Percentiles rank a stretch among this genome's conserved stretches.
Conservation (phyloP, 1,140 invertebrate genomes). For the Nephila pilipes region DNA sequence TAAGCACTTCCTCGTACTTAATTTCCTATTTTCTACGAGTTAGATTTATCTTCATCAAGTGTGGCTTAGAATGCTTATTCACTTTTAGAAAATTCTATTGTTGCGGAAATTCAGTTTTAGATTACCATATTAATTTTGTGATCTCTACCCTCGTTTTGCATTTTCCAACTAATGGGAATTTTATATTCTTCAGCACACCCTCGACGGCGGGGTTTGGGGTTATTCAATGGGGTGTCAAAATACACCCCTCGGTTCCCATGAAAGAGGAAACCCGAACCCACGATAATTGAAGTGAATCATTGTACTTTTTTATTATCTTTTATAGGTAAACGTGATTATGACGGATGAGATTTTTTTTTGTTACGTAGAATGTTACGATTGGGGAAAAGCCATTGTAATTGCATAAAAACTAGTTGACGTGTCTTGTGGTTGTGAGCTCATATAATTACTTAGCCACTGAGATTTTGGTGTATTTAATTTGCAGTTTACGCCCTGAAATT, state of each 20-base stretch:
- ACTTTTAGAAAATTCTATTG: slow-evolving; percentile 48
- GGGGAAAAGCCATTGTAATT: not conserved
- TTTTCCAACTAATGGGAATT: slow-evolving; percentile 26
- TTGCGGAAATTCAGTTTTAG: not conserved
- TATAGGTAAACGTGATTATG: slow-evolving; percentile 34
- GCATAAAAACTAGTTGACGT: not conserved
- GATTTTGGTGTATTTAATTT: slow-evolving; percentile 14
- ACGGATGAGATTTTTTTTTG: slow-evolving; percentile 15
- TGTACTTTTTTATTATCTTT: slow-evolving; percentile 27
- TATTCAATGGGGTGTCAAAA: not conserved
- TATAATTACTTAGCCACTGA: not conserved
- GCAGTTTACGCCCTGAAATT: not conserved
- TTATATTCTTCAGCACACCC: slow-evolving; percentile 25
- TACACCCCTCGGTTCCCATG: slow-evolving; percentile 8
- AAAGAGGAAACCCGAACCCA: slow-evolving; percentile 4
- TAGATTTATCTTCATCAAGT: slow-evolving; percentile 49
- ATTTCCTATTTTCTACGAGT: slow-evolving; percentile 34
- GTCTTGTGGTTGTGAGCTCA: not conserved
- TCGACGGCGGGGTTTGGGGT: not conserved
- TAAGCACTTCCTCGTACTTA: not conserved
- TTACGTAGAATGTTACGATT: not conserved
- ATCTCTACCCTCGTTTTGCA: not conserved
- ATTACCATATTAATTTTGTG: slow-evolving; percentile 53
- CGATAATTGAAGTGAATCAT: slow-evolving; percentile 54
- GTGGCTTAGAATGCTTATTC: slow-evolving; percentile 48